Evolutionary conservation across 2,888 invertebrate species (phyloP).

Genomic region (Boloria euphrosyne): DNA sequence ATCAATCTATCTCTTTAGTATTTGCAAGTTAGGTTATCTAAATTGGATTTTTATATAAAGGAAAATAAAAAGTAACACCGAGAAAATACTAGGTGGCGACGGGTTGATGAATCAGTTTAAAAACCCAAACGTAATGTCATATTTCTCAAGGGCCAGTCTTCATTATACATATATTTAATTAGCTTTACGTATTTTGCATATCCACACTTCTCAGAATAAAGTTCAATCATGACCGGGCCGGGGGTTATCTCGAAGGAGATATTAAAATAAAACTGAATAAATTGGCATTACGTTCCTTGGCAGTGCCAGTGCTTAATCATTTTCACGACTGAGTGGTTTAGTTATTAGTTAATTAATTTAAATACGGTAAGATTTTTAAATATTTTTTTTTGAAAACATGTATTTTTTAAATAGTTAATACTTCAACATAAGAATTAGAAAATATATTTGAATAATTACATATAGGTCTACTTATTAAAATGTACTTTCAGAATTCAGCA

Average conservation of each 20-base stretch:
- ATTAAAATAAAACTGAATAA: constrained; percentile 70
- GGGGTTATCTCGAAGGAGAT: constrained; percentile 68
- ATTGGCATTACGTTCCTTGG: constrained; percentile 55
- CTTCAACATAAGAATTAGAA: too few species aligned
- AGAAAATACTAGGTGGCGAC: not conserved
- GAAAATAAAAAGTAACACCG: too few species aligned
- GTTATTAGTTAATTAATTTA: constrained; percentile 2
- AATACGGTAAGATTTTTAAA: constrained; percentile 29
- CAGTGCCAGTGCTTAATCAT: constrained; percentile 62
- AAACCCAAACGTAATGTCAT: constrained; percentile 54
- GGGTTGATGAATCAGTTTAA: constrained; percentile 45
- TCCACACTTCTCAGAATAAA: constrained; percentile 67
- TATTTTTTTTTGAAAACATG: not conserved
- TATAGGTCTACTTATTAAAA: too few species aligned
- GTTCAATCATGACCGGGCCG: constrained; percentile 62
- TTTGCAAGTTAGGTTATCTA: too few species aligned
- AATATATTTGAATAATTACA: too few species aligned
- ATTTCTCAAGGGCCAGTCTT: constrained; percentile 40
- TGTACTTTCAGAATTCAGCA: too few species aligned
- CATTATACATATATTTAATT: constrained; percentile 18
- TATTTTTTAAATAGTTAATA: too few species aligned
- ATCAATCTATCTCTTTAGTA: too few species aligned
- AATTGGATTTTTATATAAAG: too few species aligned
- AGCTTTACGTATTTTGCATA: constrained; percentile 53
- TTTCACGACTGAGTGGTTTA: constrained; percentile 20